phyloP scores from a whole-genome alignment of 2,113 vertebrate genomes.

The Osmerus eperlanus region DNA sequence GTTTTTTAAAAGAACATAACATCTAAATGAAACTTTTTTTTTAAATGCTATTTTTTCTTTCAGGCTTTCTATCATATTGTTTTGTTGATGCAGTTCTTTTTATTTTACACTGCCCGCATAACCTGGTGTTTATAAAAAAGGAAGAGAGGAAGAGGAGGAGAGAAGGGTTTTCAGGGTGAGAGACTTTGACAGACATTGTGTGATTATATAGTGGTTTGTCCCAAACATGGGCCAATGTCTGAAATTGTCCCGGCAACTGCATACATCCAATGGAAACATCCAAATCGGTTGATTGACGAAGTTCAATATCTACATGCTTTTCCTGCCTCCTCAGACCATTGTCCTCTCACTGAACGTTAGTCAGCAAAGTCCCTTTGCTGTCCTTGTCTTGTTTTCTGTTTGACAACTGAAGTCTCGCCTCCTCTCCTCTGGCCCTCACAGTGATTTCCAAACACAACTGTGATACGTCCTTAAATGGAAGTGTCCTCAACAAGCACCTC shows the following conservation, averaged over 20 bases:
- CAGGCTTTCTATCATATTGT: conserved; percentile 35
- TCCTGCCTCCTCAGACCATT: conserved; percentile 35
- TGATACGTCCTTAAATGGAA: conserved; percentile 26
- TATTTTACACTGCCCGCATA: conserved; percentile 25
- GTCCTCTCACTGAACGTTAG: conserved; percentile 49
- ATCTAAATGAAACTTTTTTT: conserved; percentile 45
- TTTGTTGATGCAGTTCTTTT: conserved; percentile 31
- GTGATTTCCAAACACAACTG: conserved; percentile 11
- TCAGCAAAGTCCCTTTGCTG: conserved; percentile 31
- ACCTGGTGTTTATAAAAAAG: conserved; percentile 27
- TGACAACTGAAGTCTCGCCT: conserved; percentile 25
- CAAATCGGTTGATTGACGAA: conserved; percentile 29
- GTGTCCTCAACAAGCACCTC: conserved; percentile 26
- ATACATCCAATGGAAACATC: conserved; percentile 24
- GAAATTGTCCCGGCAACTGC: conserved; percentile 35
- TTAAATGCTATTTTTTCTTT: conserved; percentile 23
- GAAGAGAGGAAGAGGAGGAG: conserved; percentile 21
- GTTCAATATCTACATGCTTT: conserved; percentile 59
- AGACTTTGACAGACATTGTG: conserved; percentile 25
- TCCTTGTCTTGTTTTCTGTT: conserved; percentile 18
- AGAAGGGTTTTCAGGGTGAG: conserved; percentile 39
- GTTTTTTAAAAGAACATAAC: conserved; percentile 42
- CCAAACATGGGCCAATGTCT: conserved; percentile 38
- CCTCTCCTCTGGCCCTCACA: conserved; percentile 15
- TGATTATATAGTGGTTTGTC: conserved; percentile 61